Evolutionary conservation across 2,888 invertebrate genomes (phyloP).

Genomic region (Drosophila tanythrix): DNA sequence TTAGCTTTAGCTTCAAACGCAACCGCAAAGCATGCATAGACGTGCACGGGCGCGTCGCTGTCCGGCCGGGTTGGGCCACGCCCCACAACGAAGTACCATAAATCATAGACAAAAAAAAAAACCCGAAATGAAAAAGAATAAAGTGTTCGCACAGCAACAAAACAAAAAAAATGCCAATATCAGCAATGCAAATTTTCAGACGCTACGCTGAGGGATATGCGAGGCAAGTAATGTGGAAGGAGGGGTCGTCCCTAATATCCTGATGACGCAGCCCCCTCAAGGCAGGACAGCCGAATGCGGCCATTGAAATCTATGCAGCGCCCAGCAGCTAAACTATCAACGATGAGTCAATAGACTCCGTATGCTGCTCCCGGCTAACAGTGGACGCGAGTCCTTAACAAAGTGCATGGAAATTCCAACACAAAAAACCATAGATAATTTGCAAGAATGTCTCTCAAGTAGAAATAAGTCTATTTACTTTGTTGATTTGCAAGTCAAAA

Average conservation of each 20-base stretch:
- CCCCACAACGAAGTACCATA: constrained; percentile 73
- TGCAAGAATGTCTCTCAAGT: constrained; percentile 20
- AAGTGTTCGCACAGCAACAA: constrained; percentile 53
- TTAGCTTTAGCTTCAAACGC: constrained; percentile 60
- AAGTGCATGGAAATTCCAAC: constrained; percentile 37
- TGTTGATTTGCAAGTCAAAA: constrained; percentile 24
- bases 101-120: constrained; percentile 69
- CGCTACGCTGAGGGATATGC: constrained; percentile 38
- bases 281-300: constrained; percentile 57
- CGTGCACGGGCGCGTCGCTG: constrained; percentile 59
- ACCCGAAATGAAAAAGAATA: constrained; percentile 31
- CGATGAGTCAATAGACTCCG: constrained; percentile 77
- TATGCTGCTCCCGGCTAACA: constrained; percentile 49
- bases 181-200: constrained; percentile 77
- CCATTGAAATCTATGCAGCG: constrained; percentile 74
- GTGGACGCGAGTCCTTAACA: constrained; percentile 52
- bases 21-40: constrained; percentile 78
- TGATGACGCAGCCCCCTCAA: constrained; percentile 74
- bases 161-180: constrained; percentile 63
- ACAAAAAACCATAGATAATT: constrained; percentile 25
- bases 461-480: constrained; percentile 19
- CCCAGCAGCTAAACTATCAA: constrained; percentile 65
- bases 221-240: constrained; percentile 27
- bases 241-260: constrained; percentile 40
- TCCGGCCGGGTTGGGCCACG: constrained; percentile 53